Conservation (phyloP, 2,797 vertebrate species). For the Pogoniulus pusillus region DNA sequence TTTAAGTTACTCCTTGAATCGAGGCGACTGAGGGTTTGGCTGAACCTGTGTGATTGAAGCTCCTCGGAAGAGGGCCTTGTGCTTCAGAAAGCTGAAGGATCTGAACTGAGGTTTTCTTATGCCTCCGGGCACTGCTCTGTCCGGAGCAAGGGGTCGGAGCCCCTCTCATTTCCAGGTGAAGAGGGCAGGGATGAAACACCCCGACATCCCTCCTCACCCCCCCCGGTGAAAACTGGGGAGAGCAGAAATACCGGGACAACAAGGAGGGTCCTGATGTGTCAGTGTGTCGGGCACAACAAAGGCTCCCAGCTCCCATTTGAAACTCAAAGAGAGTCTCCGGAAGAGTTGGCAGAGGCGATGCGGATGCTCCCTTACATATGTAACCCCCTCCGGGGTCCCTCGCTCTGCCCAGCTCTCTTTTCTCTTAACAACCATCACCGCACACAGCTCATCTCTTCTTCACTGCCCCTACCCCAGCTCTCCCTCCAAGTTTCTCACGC, state of each 20-base stretch:
- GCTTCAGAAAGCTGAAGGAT: neutral
- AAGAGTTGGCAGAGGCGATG: neutral
- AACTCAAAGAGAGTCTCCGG: constrained; percentile 54
- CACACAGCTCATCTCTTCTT: neutral
- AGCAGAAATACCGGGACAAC: neutral
- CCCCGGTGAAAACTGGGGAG: too few species aligned
- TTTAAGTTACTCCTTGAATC: neutral
- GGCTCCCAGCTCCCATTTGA: constrained; percentile 11
- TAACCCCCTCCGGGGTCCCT: neutral
- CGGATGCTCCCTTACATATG: constrained; percentile 22
- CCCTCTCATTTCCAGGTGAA: neutral
- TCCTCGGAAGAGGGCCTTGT: neutral
- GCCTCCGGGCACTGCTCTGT: neutral
- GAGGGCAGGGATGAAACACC: neutral
- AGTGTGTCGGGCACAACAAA: constrained; percentile 46
- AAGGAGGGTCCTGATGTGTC: neutral
- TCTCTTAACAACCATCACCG: neutral
- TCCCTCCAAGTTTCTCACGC: constrained; percentile 19
- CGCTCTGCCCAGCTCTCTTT: neutral
- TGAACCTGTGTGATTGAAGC: neutral
- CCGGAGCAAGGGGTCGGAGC: neutral
- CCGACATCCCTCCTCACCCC: too few species aligned
- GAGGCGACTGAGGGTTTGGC: neutral
- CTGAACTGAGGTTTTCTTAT: rapidly evolving
- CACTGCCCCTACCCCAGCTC: neutral